A percentile compares a stretch with the other conserved stretches of the same genome.
phyloP scores from a whole-genome alignment of 2,113 vertebrate genomes.

The Oryzias celebensis region DNA sequence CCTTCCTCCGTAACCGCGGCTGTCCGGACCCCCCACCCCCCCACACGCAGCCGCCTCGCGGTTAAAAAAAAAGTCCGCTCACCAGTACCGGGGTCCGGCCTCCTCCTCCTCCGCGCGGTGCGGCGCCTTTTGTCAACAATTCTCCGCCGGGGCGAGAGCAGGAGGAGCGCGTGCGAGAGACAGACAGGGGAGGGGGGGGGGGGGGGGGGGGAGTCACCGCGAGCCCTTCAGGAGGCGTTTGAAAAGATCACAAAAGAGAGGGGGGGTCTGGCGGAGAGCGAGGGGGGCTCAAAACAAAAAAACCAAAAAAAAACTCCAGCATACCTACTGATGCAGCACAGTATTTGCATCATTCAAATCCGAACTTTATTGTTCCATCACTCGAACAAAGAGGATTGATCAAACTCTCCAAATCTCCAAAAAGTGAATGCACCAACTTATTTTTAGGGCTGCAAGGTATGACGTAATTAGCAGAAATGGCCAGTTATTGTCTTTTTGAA shows the following conservation, averaged over 20 bases:
- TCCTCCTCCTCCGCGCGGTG: constrained; percentile 51
- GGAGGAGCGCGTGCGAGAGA: constrained; percentile 53
- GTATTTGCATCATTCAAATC: too few relatives aligned
- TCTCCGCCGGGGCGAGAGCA: constrained; percentile 65
- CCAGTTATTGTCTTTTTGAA: too few relatives aligned
- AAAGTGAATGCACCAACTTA: too few relatives aligned
- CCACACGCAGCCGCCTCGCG: background rate
- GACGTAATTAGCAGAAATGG: too few relatives aligned
- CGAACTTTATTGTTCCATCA: too few relatives aligned
- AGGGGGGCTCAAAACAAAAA: constrained; percentile 4
- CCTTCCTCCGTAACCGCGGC: background rate
- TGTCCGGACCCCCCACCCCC: constrained; percentile 19
- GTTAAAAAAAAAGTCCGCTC: constrained; percentile 30
- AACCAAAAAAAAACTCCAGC: background rate
- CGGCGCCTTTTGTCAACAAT: constrained; percentile 82
- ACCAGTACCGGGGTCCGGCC: constrained; percentile 44
- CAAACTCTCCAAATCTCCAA: too few relatives aligned
- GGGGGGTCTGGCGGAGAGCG: background rate
- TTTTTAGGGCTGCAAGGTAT: too few relatives aligned
- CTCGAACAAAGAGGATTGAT: too few relatives aligned
- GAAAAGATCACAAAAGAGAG: constrained; percentile 65
- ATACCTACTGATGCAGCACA: background rate
- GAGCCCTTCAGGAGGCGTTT: constrained; percentile 69
- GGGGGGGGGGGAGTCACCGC: constrained; percentile 62
- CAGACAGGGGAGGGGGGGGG: background rate